These are phyloP conservation scores for Oophaga pumilio DNA, from an alignment of 2,113 vertebrate genomes.

Conservation along the genomic window DNA sequence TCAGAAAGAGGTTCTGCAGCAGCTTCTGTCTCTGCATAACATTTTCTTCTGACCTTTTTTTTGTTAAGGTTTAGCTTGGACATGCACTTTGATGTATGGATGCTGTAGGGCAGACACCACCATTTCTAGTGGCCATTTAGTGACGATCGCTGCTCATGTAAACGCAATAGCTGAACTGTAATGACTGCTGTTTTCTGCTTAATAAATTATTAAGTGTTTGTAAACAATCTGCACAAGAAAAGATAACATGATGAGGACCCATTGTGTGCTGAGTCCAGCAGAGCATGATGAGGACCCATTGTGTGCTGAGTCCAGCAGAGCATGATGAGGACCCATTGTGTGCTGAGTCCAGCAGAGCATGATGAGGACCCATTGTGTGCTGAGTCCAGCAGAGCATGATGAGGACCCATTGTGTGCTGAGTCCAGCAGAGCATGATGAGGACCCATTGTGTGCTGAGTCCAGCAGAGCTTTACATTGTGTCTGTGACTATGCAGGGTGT, in stretches of 20 bases:
- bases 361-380: not conserved
- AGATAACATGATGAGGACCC: not conserved
- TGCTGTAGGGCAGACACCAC: not conserved
- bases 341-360: not conserved
- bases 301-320: too few species aligned
- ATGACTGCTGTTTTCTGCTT: not conserved
- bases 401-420: not conserved
- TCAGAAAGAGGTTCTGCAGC: conserved; percentile 22
- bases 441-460: not conserved
- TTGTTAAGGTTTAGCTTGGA: not conserved
- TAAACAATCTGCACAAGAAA: not conserved
- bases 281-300: not conserved
- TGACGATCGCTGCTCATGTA: not conserved
- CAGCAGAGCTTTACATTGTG: conserved; percentile 36
- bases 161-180: not conserved
- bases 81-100: not conserved
- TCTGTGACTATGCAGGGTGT: conserved; percentile 5
- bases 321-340: not conserved
- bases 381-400: not conserved
- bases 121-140: not conserved
- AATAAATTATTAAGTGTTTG: not conserved
- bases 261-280: not conserved
- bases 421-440: not conserved
- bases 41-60: not conserved
- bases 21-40: not conserved